phyloP scores from a whole-genome alignment of 37 sponge, comb jelly and placozoan genomes.

The Cliona cf. orientalis region DNA sequence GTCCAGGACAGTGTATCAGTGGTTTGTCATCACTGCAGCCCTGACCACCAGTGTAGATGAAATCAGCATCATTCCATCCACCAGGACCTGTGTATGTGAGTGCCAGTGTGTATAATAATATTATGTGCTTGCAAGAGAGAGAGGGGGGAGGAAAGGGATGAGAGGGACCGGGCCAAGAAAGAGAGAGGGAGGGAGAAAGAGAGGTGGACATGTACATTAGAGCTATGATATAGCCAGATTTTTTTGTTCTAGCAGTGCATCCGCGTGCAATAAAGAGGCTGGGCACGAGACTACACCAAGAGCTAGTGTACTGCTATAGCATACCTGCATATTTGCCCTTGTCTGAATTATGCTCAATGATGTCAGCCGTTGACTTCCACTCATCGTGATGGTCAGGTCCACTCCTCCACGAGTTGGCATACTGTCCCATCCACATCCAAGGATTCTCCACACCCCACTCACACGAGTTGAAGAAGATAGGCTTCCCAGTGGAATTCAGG shows the following conservation, averaged over 20 bases:
- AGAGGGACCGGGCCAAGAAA: too few relatives aligned
- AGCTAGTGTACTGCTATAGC: background rate
- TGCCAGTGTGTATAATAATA: too few relatives aligned
- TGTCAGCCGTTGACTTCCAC: constrained; percentile 77
- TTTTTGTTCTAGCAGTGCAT: too few relatives aligned
- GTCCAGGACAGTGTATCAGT: constrained; percentile 71
- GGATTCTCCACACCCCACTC: constrained; percentile 87
- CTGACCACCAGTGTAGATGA: constrained; percentile 93
- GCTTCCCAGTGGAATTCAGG: constrained; percentile 77
- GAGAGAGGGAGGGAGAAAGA: too few relatives aligned
- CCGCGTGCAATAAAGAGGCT: too few relatives aligned
- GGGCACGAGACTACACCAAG: background rate
- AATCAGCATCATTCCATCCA: constrained; percentile 94
- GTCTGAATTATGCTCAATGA: constrained; percentile 76
- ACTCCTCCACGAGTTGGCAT: constrained; percentile 89
- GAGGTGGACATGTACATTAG: too few relatives aligned
- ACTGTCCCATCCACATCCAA: constrained; percentile 85
- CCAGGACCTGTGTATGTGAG: constrained; percentile 60
- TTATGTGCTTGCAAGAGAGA: too few relatives aligned
- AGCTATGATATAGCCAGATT: too few relatives aligned
- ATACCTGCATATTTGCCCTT: constrained; percentile 72
- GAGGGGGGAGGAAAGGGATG: too few relatives aligned
- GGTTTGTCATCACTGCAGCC: constrained; percentile 49
- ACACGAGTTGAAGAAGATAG: constrained; percentile 85
- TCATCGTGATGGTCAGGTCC: constrained; percentile 84